These are phyloP conservation scores for Epinotia ramella DNA, from an alignment of 2,888 invertebrate genomes.

Conservation along the genomic window DNA sequence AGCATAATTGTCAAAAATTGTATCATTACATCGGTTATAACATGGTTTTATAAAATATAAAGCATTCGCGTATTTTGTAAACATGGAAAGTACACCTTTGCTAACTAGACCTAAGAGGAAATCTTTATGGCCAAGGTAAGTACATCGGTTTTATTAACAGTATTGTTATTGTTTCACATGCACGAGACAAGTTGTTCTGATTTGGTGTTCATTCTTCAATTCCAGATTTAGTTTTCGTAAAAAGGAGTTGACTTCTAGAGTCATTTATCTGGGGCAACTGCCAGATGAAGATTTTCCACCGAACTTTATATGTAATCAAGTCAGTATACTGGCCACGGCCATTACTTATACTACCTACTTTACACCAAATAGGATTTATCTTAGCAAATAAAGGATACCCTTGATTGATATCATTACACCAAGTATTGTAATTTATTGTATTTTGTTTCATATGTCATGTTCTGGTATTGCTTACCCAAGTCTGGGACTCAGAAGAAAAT, in stretches of 20 bases:
- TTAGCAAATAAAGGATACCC: too few relatives aligned
- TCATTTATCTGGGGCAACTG: constrained; percentile 90
- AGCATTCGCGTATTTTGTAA: constrained; percentile 35
- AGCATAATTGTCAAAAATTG: not conserved
- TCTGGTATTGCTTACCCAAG: too few relatives aligned
- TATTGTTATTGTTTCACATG: constrained; percentile 10
- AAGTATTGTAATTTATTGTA: too few relatives aligned
- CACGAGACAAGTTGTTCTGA: not conserved
- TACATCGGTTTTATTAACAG: not conserved
- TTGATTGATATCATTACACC: too few relatives aligned
- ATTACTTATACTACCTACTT: not conserved
- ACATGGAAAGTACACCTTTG: constrained; percentile 79
- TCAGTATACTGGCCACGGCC: constrained; percentile 56
- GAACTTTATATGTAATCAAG: constrained; percentile 98
- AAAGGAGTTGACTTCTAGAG: constrained; percentile 90
- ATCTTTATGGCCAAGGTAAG: constrained; percentile 80
- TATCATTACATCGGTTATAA: not conserved
- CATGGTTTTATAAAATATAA: constrained; percentile 2
- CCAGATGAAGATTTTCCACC: constrained; percentile 95
- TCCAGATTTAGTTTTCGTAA: constrained; percentile 88
- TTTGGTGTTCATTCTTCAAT: constrained; percentile 2
- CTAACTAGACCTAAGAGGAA: constrained; percentile 72
- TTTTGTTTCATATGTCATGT: too few relatives aligned
- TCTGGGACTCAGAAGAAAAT: too few relatives aligned
- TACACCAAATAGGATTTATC: too few relatives aligned